Conservation (phyloP, 2,797 vertebrate genomes). For the Myotis daubentonii region DNA sequence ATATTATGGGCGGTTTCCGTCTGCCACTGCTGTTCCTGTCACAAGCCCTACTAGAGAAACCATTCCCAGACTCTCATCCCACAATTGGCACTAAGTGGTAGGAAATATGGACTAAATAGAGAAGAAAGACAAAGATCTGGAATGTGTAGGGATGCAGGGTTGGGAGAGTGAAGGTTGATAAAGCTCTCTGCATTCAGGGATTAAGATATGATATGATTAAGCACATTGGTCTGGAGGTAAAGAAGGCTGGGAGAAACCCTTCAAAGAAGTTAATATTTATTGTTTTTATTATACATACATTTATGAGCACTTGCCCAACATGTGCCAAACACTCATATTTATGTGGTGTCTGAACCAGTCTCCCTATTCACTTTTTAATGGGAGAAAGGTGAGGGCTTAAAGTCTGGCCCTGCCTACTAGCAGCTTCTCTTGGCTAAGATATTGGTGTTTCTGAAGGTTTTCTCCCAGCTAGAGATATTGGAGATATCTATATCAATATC, state of each 20-base stretch:
- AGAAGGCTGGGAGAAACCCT: background rate
- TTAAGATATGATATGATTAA: background rate
- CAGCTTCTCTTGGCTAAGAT: background rate
- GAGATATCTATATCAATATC: no score
- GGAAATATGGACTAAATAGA: background rate
- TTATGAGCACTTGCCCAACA: slow-evolving; percentile 14
- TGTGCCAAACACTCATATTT: background rate
- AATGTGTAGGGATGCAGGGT: background rate
- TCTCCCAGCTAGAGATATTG: no score
- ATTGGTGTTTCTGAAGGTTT: background rate
- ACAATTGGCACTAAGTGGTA: background rate
- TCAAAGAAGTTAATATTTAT: background rate
- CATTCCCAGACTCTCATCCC: background rate
- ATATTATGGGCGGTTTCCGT: background rate
- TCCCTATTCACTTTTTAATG: background rate
- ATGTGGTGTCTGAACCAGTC: background rate
- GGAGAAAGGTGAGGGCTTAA: background rate
- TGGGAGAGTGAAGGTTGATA: background rate
- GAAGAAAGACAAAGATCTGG: background rate
- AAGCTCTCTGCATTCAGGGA: background rate
- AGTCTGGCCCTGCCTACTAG: background rate
- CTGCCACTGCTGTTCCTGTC: background rate
- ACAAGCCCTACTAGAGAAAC: background rate
- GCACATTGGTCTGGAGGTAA: background rate
- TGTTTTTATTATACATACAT: background rate